phyloP scores from a whole-genome alignment of 2,797 vertebrate species.

The Podargus strigoides region DNA sequence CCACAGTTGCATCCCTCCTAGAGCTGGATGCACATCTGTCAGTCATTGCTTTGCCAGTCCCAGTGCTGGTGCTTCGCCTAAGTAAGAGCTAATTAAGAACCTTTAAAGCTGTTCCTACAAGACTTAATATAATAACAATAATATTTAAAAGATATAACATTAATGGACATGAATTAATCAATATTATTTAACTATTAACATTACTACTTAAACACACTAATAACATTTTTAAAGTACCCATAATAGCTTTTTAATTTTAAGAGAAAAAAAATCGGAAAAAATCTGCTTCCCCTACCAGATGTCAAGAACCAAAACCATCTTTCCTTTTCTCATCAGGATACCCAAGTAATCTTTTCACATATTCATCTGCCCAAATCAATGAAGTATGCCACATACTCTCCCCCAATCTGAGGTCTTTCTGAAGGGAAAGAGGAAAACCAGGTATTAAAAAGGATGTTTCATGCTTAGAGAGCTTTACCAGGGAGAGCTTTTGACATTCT shows the following conservation, averaged over 20 bases:
- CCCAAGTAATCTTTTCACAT: neutral
- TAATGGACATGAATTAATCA: neutral
- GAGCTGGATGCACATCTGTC: neutral
- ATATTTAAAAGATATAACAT: neutral
- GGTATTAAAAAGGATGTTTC: neutral
- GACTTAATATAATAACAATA: neutral
- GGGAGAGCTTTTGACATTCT: neutral
- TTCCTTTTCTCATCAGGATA: neutral
- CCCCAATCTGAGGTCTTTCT: neutral
- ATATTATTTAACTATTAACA: neutral
- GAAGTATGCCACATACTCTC: neutral
- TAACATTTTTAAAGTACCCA: constrained; percentile 18
- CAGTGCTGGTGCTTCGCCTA: neutral
- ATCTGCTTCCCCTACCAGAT: neutral
- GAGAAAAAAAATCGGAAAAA: neutral
- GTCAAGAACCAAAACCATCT: neutral
- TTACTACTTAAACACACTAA: neutral
- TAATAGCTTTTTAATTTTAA: constrained; percentile 24
- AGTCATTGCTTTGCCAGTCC: neutral
- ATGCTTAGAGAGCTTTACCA: neutral
- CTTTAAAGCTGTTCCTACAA: neutral
- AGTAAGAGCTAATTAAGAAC: neutral
- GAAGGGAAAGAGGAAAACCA: neutral
- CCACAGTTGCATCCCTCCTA: rapidly evolving
- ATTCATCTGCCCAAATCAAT: neutral